Evolutionary conservation across 2,888 invertebrate species (phyloP), one percentile per base, ranked within the genome.

Genomic region (Encarsia formosa): DNA sequence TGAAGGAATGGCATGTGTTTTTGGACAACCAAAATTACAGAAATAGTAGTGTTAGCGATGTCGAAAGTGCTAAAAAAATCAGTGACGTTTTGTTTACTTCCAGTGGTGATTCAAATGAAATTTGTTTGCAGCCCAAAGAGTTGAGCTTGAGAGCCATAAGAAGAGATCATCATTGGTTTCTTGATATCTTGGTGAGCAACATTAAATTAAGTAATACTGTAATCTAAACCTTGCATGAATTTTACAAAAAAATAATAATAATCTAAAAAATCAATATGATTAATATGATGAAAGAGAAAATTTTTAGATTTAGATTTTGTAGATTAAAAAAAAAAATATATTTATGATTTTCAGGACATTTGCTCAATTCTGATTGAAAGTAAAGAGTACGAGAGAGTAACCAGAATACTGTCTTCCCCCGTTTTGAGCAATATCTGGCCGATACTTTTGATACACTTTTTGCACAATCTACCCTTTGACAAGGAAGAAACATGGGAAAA

Each of bases 171-270:
- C 71, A 71, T 54, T 73, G 71, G 71, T 37, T 71, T 15, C 51
- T 51, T 32, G 73, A 72, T 59, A 64, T 73, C 50, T 56, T 71
- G 59, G 71, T 72, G 61, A 59, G 63, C 4, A 29, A 18, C n/a
- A n/a, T n/a, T n/a, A n/a, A n/a, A n/a, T n/a, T n/a, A n/a, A n/a
- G n/a, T n/a, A n/a, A n/a, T n/a, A n/a, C n/a, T n/a, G n/a, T n/a
- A n/a, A n/a, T n/a, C n/a, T n/a, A n/a, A n/a, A n/a, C n/a, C n/a
- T n/a, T n/a, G n/a, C n/a, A n/a, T n/a, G n/a, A n/a, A n/a, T n/a
- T n/a, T n/a, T n/a, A n/a, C n/a, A n/a, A n/a, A n/a, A n/a, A n/a
- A n/a, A n/a, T n/a, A n/a, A n/a, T n/a, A n/a, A n/a, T n/a, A n/a
- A n/a, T n/a, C n/a, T n/a, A n/a, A n/a, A n/a, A n/a, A n/a, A n/a